Conservation (phyloP, 37 sponge, comb jelly and placozoan genomes). For the Petrosia ficiformis region DNA sequence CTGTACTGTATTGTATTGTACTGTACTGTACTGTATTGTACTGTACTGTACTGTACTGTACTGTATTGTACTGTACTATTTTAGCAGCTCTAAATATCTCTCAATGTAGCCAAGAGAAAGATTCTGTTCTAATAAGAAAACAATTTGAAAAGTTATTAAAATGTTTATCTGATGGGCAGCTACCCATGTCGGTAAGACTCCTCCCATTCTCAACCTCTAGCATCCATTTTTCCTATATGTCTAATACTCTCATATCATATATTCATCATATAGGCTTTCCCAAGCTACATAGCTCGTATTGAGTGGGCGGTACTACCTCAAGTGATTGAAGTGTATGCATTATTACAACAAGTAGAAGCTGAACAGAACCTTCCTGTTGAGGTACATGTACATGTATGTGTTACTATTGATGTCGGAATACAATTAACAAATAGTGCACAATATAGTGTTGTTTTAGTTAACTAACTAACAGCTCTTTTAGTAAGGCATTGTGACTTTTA, state of each 20-base stretch:
- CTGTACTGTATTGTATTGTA: too few relatives aligned
- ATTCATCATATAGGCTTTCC: constrained; percentile 46
- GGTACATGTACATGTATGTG: constrained; percentile 14
- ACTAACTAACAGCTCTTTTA: too few relatives aligned
- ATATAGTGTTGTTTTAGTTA: too few relatives aligned
- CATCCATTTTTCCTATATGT: not conserved
- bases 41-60: too few relatives aligned
- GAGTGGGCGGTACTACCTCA: constrained; percentile 60
- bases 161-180: constrained; percentile 40
- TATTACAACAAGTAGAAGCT: constrained; percentile 25
- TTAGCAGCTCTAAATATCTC: too few relatives aligned
- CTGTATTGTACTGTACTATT: too few relatives aligned
- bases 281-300: constrained; percentile 48
- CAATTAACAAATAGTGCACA: too few relatives aligned
- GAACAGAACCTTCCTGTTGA: constrained; percentile 42
- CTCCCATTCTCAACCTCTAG: not conserved
- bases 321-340: constrained; percentile 52
- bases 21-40: too few relatives aligned
- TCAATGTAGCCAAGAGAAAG: constrained; percentile 4
- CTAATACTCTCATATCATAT: not conserved
- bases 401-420: not conserved
- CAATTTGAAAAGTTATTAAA: constrained; percentile 44
- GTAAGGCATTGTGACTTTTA: too few relatives aligned
- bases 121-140: constrained; percentile 18
- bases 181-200: constrained; percentile 39